Evolutionary conservation across 2,113 vertebrate species (phyloP), one percentile per base, ranked within the genome.

Genomic region (Henicopernis longicauda): DNA sequence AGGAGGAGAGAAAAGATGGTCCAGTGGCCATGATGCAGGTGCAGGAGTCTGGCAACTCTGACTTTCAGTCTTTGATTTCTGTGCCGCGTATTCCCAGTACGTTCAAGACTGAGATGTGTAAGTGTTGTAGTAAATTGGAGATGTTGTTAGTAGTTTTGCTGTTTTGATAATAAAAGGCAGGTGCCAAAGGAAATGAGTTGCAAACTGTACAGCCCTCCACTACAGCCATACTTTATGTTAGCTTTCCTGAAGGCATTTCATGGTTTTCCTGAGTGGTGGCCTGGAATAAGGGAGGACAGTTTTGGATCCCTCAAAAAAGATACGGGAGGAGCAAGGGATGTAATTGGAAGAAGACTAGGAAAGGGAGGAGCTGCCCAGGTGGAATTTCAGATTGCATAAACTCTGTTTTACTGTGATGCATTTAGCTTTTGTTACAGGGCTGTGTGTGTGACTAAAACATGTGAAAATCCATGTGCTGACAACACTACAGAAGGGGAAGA

Each of bases 1-100:
- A 26, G 38, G 49, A 18, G 25, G 22, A 45, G 55, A 59, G 8
- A 5, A 17, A 21, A 52, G 65, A 15, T 38, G 1, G 3, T 77
- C 18, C 58, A 6, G 14, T n/a, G 42, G 38, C 40, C 52, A 18
- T 0, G 1, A 1, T 0, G 2, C 32, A 31, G 13, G 13, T 2
- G 2, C 31, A 20, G 61, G 50, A 58, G 38, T 27, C 16, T 40
- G 31, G 9, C 27, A 40, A 3, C 22, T 65, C 78, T 25, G 31
- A 16, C n/a, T 89, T 38, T 61, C 29, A 50, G 36, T 34, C 21
- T 80, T 82, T 62, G n/a, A 9, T 65, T 78, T 83, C 40, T 78
- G 11, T 92, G 31, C 45, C 1, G 2, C 0, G 2, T 72, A 15
- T 57, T 88, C 25, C 18, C 61, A 40, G 6, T 63, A 6, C 3